These are phyloP conservation scores for Papilio protenor DNA, from an alignment of 2,888 invertebrate species.

Conservation along the genomic window DNA sequence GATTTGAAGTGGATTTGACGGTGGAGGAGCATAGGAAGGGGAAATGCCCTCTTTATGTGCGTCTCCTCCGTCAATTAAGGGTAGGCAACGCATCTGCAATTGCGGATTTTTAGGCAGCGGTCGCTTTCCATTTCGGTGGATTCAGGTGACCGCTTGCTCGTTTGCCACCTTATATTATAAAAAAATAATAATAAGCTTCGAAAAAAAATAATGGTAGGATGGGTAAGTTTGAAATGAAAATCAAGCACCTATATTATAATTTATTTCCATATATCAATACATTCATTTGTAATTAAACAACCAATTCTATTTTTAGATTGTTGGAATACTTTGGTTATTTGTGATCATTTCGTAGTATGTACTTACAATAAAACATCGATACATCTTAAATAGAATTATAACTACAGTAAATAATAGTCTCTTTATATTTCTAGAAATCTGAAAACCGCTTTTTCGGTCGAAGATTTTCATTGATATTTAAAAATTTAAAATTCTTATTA, in stretches of 20 bases:
- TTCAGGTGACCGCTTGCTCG: too few relatives aligned
- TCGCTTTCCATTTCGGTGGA: too few relatives aligned
- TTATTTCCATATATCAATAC: slow-evolving; percentile 73
- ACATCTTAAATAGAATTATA: slow-evolving; percentile 60
- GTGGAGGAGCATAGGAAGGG: too few relatives aligned
- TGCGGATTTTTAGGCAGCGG: too few relatives aligned
- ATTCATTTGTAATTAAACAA: slow-evolving; percentile 67
- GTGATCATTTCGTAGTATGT: slow-evolving; percentile 43
- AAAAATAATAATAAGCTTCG: too few relatives aligned
- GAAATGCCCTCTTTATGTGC: too few relatives aligned
- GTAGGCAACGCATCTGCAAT: too few relatives aligned
- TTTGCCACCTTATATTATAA: too few relatives aligned
- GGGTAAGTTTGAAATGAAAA: slow-evolving; percentile 39
- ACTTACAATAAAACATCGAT: slow-evolving; percentile 63
- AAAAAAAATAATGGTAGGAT: slow-evolving; percentile 4
- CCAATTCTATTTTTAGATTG: slow-evolving; percentile 51
- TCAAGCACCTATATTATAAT: slow-evolving; percentile 65
- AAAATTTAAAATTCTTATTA: slow-evolving; percentile 66
- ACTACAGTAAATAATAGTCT: slow-evolving; percentile 70
- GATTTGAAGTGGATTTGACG: too few relatives aligned
- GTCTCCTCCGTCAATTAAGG: too few relatives aligned
- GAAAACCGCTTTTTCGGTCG: not conserved
- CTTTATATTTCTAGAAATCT: slow-evolving; percentile 64
- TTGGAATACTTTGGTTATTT: slow-evolving; percentile 57
- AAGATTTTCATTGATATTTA: slow-evolving; percentile 57